Evolutionary conservation across 2,797 vertebrate species (phyloP).

Genomic region (Notoglanidium macrostoma): DNA sequence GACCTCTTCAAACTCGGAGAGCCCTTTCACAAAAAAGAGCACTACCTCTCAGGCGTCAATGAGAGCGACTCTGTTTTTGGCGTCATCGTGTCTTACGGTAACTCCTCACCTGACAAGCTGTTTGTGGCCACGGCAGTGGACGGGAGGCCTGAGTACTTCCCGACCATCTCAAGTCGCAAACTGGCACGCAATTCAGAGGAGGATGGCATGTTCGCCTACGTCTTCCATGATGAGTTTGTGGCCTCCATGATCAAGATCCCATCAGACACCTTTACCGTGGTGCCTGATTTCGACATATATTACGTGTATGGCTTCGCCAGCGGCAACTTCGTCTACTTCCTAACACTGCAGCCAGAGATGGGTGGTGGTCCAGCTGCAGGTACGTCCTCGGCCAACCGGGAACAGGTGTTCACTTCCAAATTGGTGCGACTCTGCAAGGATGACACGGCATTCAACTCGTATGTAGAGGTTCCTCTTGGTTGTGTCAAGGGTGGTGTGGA

Average conservation of each 20-base stretch:
- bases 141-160: constrained; percentile 97
- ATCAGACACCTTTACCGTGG: constrained; percentile 95
- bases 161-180: constrained; percentile 96
- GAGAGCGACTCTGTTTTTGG: constrained; percentile 97
- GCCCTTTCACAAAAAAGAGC: constrained; percentile 97
- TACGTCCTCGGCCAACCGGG: constrained; percentile 85
- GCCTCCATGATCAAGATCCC: constrained; percentile 99
- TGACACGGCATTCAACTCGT: constrained; percentile 96
- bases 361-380: constrained; percentile 83
- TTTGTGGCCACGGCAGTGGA: constrained; percentile 97
- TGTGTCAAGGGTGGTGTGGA: constrained; percentile 91
- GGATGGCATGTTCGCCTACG: constrained; percentile 96
- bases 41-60: constrained; percentile 96
- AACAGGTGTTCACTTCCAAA: constrained; percentile 97
- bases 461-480: constrained; percentile 95
- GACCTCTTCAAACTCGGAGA: constrained; percentile 98
- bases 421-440: constrained; percentile 95
- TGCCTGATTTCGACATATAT: constrained; percentile 98
- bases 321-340: constrained; percentile 95
- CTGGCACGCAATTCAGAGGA: constrained; percentile 94
- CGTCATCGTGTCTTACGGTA: constrained; percentile 93
- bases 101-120: constrained; percentile 88
- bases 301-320: constrained; percentile 98
- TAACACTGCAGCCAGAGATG: constrained; percentile 98
- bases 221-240: constrained; percentile 98